A percentile compares a stretch with the other conserved stretches of the same genome.
Evolutionary conservation across 2,888 invertebrate genomes (phyloP).

Genomic region (Colostygia pectinataria): DNA sequence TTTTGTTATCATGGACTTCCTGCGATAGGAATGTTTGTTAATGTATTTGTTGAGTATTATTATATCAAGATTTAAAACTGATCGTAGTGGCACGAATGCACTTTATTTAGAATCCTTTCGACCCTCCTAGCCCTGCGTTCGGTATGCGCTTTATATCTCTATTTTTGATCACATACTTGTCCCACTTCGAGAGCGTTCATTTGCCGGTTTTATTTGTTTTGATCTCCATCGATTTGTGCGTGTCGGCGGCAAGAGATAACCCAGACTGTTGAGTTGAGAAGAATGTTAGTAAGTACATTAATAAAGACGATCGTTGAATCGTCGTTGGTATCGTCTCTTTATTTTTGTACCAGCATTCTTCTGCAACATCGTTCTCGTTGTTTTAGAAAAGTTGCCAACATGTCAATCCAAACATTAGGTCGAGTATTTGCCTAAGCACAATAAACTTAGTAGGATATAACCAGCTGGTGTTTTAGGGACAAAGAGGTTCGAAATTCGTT

Average conservation of each 20-base stretch:
- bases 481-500: conserved; percentile 19
- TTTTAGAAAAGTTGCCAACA: too few relatives aligned
- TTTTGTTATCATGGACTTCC: conserved; percentile 31
- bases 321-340: too few relatives aligned
- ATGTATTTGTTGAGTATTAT: conserved; percentile 48
- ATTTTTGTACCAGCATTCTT: too few relatives aligned
- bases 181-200: conserved; percentile 29
- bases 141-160: conserved; percentile 55
- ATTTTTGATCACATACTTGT: conserved; percentile 51
- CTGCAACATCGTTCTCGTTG: too few relatives aligned
- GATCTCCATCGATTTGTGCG: conserved; percentile 19
- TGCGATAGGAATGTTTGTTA: conserved; percentile 44
- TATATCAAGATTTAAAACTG: conserved; percentile 51
- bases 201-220: conserved; percentile 24
- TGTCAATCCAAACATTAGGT: too few relatives aligned
- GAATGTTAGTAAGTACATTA: too few relatives aligned
- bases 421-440: too few relatives aligned
- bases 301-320: too few relatives aligned
- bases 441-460: too few relatives aligned
- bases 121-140: conserved; percentile 50
- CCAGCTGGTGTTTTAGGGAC: conserved; percentile 13
- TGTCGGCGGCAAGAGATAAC: conserved; percentile 9
- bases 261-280: background rate
- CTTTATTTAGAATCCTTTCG: conserved; percentile 49
- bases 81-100: conserved; percentile 51